These are phyloP conservation scores for Cylindroiulus punctatus DNA, from an alignment of 2,888 invertebrate genomes.

Conservation along the genomic window DNA sequence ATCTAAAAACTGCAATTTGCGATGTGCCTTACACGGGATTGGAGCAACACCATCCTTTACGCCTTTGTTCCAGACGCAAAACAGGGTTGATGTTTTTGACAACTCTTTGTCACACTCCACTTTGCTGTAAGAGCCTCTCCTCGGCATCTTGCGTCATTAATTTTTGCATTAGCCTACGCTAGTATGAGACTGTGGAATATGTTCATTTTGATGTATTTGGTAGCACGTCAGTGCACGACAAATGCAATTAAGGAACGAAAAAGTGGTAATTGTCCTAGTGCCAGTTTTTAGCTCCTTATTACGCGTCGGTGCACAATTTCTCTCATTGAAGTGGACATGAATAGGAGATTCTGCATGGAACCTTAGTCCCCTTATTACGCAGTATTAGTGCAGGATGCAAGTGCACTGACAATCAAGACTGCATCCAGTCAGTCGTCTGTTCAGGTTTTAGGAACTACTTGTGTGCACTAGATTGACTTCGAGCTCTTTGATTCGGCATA, in stretches of 20 bases:
- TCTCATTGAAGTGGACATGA: slow-evolving; percentile 23
- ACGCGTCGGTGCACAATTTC: background rate
- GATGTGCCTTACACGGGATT: background rate
- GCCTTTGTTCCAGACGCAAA: background rate
- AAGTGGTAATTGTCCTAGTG: slow-evolving; percentile 13
- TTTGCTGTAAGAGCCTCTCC: background rate
- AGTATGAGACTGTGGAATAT: background rate
- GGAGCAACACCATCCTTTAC: background rate
- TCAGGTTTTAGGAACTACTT: background rate
- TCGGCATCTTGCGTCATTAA: slow-evolving; percentile 16
- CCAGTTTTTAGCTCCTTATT: background rate
- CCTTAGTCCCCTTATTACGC: background rate
- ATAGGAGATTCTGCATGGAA: background rate
- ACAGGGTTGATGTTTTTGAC: slow-evolving; percentile 12
- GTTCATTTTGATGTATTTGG: slow-evolving; percentile 17
- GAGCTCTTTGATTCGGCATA: background rate
- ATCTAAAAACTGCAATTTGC: background rate
- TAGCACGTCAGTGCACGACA: background rate
- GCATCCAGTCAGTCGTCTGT: background rate
- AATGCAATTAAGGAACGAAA: slow-evolving; percentile 26
- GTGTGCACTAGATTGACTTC: background rate
- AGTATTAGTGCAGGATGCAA: background rate
- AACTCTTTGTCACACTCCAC: background rate
- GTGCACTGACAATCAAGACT: background rate
- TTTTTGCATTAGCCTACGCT: background rate